Evolutionary conservation across 2,113 vertebrate genomes (phyloP).

Genomic region (Verasper variegatus): DNA sequence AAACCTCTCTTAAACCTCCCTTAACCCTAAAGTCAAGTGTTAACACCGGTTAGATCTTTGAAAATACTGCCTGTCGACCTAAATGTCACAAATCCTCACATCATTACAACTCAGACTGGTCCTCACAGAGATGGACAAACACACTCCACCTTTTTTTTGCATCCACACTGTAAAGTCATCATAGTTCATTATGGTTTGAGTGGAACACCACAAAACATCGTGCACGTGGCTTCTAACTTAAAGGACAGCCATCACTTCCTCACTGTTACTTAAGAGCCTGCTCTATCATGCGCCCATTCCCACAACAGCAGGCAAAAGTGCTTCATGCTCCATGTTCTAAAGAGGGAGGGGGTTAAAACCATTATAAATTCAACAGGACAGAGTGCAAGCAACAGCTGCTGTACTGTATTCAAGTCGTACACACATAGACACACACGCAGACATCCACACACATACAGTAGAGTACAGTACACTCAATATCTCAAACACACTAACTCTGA

Average conservation of each 20-base stretch:
- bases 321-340: constrained; percentile 47
- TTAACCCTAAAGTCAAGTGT: too few species aligned
- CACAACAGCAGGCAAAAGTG: constrained; percentile 38
- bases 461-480: background rate
- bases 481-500: constrained; percentile 28
- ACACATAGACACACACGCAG: background rate
- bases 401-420: constrained; percentile 48
- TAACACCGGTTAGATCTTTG: too few species aligned
- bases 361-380: constrained; percentile 71
- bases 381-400: constrained; percentile 62
- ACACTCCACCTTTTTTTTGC: too few species aligned
- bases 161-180: background rate
- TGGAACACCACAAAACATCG: background rate
- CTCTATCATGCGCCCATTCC: constrained; percentile 19
- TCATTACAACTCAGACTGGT: too few species aligned
- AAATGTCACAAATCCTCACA: too few species aligned
- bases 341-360: constrained; percentile 31
- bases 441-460: background rate
- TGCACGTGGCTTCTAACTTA: background rate
- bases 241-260: constrained; percentile 2
- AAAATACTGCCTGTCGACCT: too few species aligned
- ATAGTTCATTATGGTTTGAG: background rate
- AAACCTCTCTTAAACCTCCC: too few species aligned
- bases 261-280: constrained; percentile 36
- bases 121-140: too few species aligned